Base-by-base conservation (phyloP, 2,888 invertebrate genomes). In the Cosmorhoe ocellata region DNA sequence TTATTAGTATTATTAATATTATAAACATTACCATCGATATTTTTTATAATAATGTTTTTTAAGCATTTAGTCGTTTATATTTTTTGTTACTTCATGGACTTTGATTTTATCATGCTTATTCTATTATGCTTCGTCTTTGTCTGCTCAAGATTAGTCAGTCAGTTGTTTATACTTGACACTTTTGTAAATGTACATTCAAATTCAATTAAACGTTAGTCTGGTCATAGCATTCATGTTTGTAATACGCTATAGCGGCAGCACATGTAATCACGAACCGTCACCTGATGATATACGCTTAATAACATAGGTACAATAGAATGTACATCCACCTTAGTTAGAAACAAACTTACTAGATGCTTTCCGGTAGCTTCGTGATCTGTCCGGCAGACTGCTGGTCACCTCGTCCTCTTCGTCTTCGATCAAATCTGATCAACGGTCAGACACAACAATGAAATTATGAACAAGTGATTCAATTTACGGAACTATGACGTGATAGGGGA, bases 351-450 rank as follows among this genome's bases (percentile, higher is more conserved):
- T 91, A 69, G 92, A 92, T 66, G 91, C 90, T 74, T 91, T 91
- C 73, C 91, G 89, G 70, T 87, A 82, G 54, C 86, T 76, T 58
- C 87, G 79, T 42, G 75, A 82, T 71, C 82, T 80, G 63, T 84
- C 86, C 57, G 88, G 86, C 64, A 85, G 77, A 76, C 80, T 87
- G 81, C 82, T 84, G 71, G 79, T 78, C 47, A 87, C 87, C 63
- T 85, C 88, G 86, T 91, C 91, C 70, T 92, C 92, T 64, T 92
- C 92, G 56, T 84, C 91, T 79, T 92, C 92, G 71, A 91, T 82
- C 69, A 92, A 88, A 79, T 92, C 92, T 92, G 86, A 73, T 70
- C 74, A 76, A 64, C 61, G 70, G 66, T 62, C 56, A 66, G 48
- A 41, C 39, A 52, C 37, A 65, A 52, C 28, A 65, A 46, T 37